phyloP scores from a whole-genome alignment of 1,140 invertebrate species.

The Diabrotica virgifera region DNA sequence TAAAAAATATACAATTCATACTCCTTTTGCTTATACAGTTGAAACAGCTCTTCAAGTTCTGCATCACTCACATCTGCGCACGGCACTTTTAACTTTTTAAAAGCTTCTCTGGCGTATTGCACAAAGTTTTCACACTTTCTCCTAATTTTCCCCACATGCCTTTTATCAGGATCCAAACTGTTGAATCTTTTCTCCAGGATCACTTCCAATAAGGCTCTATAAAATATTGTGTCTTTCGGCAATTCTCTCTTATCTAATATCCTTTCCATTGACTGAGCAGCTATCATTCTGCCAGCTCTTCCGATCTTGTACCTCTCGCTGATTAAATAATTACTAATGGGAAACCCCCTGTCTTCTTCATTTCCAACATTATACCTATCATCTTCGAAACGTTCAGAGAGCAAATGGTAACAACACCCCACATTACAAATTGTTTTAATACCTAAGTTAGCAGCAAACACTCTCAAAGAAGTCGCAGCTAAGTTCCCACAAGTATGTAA shows the following conservation, averaged over 20 bases:
- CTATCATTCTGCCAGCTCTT: slow-evolving; percentile 78
- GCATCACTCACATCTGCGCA: slow-evolving; percentile 38
- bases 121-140: slow-evolving; percentile 58
- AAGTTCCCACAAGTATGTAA: slow-evolving; percentile 89
- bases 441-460: slow-evolving; percentile 61
- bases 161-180: slow-evolving; percentile 45
- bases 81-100: slow-evolving; percentile 53
- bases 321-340: slow-evolving; percentile 63
- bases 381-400: slow-evolving; percentile 62
- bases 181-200: slow-evolving; percentile 49
- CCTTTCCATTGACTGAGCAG: slow-evolving; percentile 72
- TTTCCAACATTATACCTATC: slow-evolving; percentile 24
- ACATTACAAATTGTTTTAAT: slow-evolving; percentile 72
- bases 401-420: slow-evolving; percentile 87
- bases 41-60: slow-evolving; percentile 49
- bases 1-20: slow-evolving; percentile 77
- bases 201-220: slow-evolving; percentile 72
- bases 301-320: slow-evolving; percentile 58
- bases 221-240: slow-evolving; percentile 63
- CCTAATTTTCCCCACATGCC: slow-evolving; percentile 51
- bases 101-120: slow-evolving; percentile 64
- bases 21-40: slow-evolving; percentile 52
- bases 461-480: slow-evolving; percentile 67
- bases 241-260: slow-evolving; percentile 56
- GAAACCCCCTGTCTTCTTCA: slow-evolving; percentile 56